Conservation (phyloP, 1,140 invertebrate genomes). For the Aphelenchoides fujianensis region DNA sequence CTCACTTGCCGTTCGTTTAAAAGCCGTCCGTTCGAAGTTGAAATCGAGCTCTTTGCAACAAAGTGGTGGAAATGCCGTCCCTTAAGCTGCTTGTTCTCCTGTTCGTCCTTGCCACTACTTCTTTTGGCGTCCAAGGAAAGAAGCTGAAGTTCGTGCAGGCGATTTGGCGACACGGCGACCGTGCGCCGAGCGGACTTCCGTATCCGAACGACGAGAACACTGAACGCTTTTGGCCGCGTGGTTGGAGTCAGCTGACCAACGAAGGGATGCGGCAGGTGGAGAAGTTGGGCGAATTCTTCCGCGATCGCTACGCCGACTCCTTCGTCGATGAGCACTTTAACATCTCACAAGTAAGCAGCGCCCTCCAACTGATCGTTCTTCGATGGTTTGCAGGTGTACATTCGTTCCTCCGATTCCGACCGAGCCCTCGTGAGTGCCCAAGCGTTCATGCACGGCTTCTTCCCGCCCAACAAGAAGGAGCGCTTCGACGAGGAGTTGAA, state of each 20-base stretch:
- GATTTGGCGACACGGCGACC: conserved; percentile 73
- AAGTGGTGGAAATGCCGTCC: no score
- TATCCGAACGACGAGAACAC: conserved; percentile 73
- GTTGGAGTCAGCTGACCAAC: conserved; percentile 75
- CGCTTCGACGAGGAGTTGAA: background rate
- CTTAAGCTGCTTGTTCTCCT: background rate
- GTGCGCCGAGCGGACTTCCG: conserved; percentile 69
- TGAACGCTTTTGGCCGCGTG: conserved; percentile 73
- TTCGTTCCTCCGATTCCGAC: conserved; percentile 8
- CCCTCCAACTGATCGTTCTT: background rate
- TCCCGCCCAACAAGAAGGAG: background rate
- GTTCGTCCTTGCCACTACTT: background rate
- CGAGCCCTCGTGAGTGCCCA: background rate
- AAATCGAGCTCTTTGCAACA: no score
- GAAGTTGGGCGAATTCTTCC: conserved; percentile 25
- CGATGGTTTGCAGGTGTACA: background rate
- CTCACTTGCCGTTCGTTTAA: no score
- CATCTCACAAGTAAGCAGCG: background rate
- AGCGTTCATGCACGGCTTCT: background rate
- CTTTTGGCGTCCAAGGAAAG: background rate
- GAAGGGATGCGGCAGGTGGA: conserved; percentile 65
- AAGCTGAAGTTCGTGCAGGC: conserved; percentile 38
- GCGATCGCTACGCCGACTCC: conserved; percentile 22
- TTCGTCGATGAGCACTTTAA: conserved; percentile 12
- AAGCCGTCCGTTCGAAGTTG: no score